Evolutionary conservation across 2,113 vertebrate genomes (phyloP), one percentile per base, ranked within the genome.

Genomic region (Cyrtonyx montezumae): DNA sequence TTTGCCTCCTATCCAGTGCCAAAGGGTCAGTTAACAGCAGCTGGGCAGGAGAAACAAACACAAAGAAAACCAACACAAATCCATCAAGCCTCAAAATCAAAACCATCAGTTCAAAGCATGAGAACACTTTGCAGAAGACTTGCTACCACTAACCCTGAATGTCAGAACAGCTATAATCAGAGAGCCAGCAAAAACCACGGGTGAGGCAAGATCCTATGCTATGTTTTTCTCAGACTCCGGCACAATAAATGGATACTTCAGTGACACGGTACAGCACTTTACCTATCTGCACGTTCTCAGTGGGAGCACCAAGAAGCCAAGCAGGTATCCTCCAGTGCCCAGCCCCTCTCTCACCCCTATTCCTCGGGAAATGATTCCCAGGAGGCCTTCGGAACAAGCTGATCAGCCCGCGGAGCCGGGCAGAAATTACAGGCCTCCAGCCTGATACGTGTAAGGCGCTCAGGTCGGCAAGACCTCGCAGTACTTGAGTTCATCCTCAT

Each of bases 41-140:
- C 6, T 0, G 1, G 10, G 11, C 20, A 43, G 4, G 4, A 4
- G 4, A 25, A 36, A 36, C 6, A 26, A 22, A 32, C 68, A 22
- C 13, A 62, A 59, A 45, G 19, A 58, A 67, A 46, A 32, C 42
- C 22, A 67, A 16, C 42, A 22, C 30, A 10, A 46, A 67, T 17
- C 43, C 30, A n/a, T 25, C 3, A 7, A 70, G 14, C 18, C 21
- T 13, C 42, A n/a, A 5, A 43, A 23, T 22, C 63, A 48, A 25
- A 79, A 20, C 18, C 22, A 15, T 49, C 61, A 18, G 28, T 28
- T 43, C 34, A 19, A 10, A 78, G 25, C 16, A 12, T 18, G 34
- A 36, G 20, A 17, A 55, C 6, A 42, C 0, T 0, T 13, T 20
- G 21, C 14, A 7, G 0, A 5, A 21, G 32, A 20, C 28, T 30